Evolutionary conservation across 1,140 invertebrate species (phyloP).

Genomic region (Teleogryllus occipitalis): DNA sequence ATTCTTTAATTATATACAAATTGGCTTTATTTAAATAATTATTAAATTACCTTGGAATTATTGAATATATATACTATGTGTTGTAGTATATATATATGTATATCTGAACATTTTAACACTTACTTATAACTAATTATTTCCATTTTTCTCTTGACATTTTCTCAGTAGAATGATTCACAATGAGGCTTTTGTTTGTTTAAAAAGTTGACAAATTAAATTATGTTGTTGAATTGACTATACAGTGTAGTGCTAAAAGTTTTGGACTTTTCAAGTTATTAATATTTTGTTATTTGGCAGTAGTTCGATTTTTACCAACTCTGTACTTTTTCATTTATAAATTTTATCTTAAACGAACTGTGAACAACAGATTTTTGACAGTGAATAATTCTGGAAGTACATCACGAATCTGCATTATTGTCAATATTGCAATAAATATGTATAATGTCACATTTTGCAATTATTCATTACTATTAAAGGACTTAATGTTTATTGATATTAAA

Average conservation of each 20-base stretch:
- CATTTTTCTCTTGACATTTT: background rate
- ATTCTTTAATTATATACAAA: background rate
- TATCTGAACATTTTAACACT: background rate
- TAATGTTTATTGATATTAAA: too few relatives aligned
- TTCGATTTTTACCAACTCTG: too few relatives aligned
- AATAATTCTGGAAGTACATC: too few relatives aligned
- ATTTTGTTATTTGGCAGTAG: background rate
- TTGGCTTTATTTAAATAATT: background rate
- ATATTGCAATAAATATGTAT: too few relatives aligned
- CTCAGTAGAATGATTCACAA: background rate
- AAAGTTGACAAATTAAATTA: background rate
- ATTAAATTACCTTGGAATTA: background rate
- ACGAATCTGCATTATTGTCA: too few relatives aligned
- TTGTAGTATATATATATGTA: background rate
- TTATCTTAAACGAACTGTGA: too few relatives aligned
- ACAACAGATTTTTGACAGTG: too few relatives aligned
- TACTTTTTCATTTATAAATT: too few relatives aligned
- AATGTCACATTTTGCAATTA: too few relatives aligned
- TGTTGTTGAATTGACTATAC: background rate
- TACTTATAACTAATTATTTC: background rate
- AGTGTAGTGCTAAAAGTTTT: background rate
- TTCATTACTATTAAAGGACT: too few relatives aligned
- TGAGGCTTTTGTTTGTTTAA: slow-evolving; percentile 1
- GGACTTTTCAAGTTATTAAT: background rate
- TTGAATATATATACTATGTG: background rate